Percentiles rank a stretch among this genome's conserved stretches.
Conservation (phyloP, 1,140 invertebrate genomes). For the Zaprionus nigranus region DNA sequence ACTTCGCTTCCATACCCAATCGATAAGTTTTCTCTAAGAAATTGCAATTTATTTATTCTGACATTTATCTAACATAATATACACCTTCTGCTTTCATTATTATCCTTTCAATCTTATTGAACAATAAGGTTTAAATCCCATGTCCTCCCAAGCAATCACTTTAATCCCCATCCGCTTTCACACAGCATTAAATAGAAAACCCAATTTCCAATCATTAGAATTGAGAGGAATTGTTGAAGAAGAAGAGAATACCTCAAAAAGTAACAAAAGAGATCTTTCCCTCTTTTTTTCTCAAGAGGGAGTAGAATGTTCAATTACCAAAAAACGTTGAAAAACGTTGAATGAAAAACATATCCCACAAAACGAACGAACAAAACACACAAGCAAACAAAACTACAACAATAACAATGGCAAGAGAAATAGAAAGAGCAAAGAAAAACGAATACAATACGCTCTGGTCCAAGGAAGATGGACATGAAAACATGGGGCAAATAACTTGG, state of each 20-base stretch:
- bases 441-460: constrained; percentile 31
- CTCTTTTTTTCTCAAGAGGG: not conserved
- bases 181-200: constrained; percentile 10
- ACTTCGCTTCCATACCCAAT: not conserved
- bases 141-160: not conserved
- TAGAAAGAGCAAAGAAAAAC: constrained; percentile 4
- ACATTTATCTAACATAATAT: not conserved
- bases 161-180: constrained; percentile 13
- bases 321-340: constrained; percentile 32
- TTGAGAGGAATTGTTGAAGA: constrained; percentile 3
- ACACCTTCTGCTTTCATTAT: not conserved
- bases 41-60: not conserved
- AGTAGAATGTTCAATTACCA: constrained; percentile 37
- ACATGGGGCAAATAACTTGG: constrained; percentile 42
- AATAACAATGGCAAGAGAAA: constrained; percentile 17
- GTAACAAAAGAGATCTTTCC: not conserved
- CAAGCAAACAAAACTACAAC: constrained; percentile 24
- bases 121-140: not conserved
- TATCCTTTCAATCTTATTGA: not conserved
- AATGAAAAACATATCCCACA: constrained; percentile 19
- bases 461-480: constrained; percentile 43
- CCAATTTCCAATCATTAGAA: constrained; percentile 43
- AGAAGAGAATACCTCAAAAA: constrained; percentile 12
- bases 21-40: not conserved
- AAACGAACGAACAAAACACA: constrained; percentile 11